Percentiles rank a stretch among this genome's conserved stretches.
Conservation (phyloP, 2,113 vertebrate genomes). For the Cyprinodon brontotheroides region DNA sequence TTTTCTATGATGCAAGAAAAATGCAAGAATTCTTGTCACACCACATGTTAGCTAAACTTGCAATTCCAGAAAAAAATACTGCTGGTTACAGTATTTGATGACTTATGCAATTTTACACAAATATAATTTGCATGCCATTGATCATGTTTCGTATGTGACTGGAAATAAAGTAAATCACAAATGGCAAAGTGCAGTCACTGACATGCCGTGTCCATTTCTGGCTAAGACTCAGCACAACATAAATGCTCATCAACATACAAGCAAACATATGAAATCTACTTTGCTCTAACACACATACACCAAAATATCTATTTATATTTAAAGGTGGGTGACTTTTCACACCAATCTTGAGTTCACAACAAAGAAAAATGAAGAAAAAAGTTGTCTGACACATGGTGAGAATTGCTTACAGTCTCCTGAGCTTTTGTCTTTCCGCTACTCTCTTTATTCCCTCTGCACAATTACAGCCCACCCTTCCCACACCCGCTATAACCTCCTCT, state of each 20-base stretch:
- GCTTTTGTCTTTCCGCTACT: slow-evolving; percentile 46
- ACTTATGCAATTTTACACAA: neutral
- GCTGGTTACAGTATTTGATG: too few species aligned
- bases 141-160: neutral
- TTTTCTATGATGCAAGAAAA: too few species aligned
- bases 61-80: too few species aligned
- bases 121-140: neutral
- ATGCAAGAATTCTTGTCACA: neutral
- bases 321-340: slow-evolving; percentile 69
- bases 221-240: slow-evolving; percentile 16
- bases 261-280: neutral
- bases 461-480: slow-evolving; percentile 46
- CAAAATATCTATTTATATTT: slow-evolving; percentile 72
- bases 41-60: neutral
- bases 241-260: slow-evolving; percentile 6
- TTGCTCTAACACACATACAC: slow-evolving; percentile 13
- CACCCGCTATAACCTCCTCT: slow-evolving; percentile 51
- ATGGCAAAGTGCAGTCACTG: neutral
- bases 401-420: slow-evolving; percentile 76
- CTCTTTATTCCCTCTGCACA: slow-evolving; percentile 63
- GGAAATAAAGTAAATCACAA: neutral
- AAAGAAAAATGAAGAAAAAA: slow-evolving; percentile 76
- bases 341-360: slow-evolving; percentile 50
- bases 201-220: neutral
- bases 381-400: slow-evolving; percentile 67